Evolutionary conservation across 2,888 invertebrate species (phyloP).

Genomic region (Zaprionus obscuricornis): DNA sequence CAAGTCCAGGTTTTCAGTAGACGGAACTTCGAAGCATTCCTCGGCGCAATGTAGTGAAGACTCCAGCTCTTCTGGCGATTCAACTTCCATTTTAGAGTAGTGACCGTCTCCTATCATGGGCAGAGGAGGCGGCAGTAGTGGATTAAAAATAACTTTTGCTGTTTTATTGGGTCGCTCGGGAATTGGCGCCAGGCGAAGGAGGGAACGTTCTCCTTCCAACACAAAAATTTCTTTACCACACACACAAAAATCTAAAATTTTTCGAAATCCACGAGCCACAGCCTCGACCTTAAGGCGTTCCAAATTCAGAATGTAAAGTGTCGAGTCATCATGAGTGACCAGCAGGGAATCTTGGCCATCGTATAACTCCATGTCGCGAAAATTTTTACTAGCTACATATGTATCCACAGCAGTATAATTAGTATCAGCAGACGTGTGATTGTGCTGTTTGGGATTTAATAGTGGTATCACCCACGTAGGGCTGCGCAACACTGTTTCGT

Average conservation of each 20-base stretch:
- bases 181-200: conserved; percentile 89
- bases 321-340: conserved; percentile 89
- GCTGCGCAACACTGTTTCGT: conserved; percentile 86
- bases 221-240: conserved; percentile 89
- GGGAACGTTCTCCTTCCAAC: conserved; percentile 90
- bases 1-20: conserved; percentile 84
- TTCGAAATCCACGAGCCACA: conserved; percentile 86
- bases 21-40: conserved; percentile 90
- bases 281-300: conserved; percentile 87
- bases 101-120: conserved; percentile 67
- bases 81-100: conserved; percentile 62
- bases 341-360: conserved; percentile 86
- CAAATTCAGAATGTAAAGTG: conserved; percentile 91
- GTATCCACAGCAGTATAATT: conserved; percentile 21
- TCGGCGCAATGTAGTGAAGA: conserved; percentile 86
- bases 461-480: conserved; percentile 88
- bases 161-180: conserved; percentile 87
- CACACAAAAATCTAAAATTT: conserved; percentile 81
- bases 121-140: conserved; percentile 80
- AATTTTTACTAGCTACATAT: conserved; percentile 81
- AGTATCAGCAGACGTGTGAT: conserved; percentile 5
- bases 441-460: conserved; percentile 86
- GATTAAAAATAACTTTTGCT: conserved; percentile 82
- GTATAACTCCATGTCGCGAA: conserved; percentile 88
- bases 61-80: conserved; percentile 81